Evolutionary conservation across 2,888 invertebrate species (phyloP).

Genomic region (Heliconius erato): DNA sequence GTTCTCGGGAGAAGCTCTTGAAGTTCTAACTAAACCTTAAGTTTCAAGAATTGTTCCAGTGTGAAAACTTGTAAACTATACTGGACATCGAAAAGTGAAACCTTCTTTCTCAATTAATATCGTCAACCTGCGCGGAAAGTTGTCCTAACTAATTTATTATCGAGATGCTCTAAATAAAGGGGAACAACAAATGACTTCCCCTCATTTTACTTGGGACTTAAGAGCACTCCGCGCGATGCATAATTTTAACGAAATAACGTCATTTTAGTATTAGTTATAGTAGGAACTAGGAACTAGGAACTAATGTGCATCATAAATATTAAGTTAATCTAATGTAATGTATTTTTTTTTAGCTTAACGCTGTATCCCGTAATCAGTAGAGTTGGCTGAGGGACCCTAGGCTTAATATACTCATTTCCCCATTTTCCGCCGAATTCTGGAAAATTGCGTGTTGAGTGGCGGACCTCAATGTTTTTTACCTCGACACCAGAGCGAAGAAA

Average conservation of each 20-base stretch:
- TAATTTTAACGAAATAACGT: neutral
- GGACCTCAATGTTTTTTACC: too few relatives aligned
- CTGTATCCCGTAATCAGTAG: too few relatives aligned
- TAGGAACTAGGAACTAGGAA: too few relatives aligned
- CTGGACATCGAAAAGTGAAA: conserved; percentile 18
- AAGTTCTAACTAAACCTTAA: conserved; percentile 8
- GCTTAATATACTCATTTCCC: too few relatives aligned
- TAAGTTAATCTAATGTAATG: neutral
- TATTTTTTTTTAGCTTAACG: neutral
- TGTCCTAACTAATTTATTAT: conserved; percentile 6
- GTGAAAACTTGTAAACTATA: conserved; percentile 24
- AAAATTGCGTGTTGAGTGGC: too few relatives aligned
- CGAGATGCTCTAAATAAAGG: neutral
- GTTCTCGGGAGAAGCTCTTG: neutral
- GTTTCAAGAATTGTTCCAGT: neutral
- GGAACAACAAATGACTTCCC: neutral
- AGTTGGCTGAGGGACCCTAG: too few relatives aligned
- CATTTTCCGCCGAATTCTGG: too few relatives aligned
- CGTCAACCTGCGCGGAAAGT: neutral
- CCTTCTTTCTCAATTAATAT: conserved; percentile 20
- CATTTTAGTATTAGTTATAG: neutral
- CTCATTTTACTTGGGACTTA: conserved; percentile 1
- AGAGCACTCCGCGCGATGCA: neutral
- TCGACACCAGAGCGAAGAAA: too few relatives aligned
- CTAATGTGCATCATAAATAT: neutral